Percentiles rank a stretch among this genome's conserved stretches.
phyloP scores from a whole-genome alignment of 2,797 vertebrate species.

The Lacerta viridis region DNA sequence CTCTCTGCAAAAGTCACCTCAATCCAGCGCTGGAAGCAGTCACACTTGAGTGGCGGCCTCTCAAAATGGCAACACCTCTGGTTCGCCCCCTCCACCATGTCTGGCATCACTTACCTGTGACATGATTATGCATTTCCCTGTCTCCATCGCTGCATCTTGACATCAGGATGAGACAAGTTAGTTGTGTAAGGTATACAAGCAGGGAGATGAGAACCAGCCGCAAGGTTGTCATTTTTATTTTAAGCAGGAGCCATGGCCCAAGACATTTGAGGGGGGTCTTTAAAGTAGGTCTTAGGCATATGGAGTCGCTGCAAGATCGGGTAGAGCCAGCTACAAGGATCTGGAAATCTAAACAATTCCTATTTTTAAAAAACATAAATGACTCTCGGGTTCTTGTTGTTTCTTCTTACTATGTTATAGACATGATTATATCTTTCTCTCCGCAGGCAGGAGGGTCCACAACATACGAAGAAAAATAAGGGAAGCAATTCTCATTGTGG shows the following conservation, averaged over 20 bases:
- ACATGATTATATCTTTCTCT: too few species aligned
- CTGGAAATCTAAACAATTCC: not conserved
- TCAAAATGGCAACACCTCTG: not conserved
- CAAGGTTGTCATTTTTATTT: not conserved
- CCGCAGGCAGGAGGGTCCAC: not conserved
- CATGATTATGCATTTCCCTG: not conserved
- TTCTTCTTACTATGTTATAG: not conserved
- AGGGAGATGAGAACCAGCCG: not conserved
- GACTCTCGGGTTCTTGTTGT: too few species aligned
- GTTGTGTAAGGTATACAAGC: not conserved
- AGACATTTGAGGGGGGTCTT: too few species aligned
- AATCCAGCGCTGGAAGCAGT: not conserved
- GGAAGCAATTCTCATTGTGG: not conserved
- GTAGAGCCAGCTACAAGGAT: not conserved
- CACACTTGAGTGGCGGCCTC: not conserved
- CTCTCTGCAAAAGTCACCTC: not conserved
- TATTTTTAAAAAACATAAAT: too few species aligned
- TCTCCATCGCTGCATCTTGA: not conserved
- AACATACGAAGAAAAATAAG: not conserved
- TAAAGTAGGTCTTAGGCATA: not conserved
- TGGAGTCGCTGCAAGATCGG: not conserved
- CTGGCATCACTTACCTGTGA: not conserved
- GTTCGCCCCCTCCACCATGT: not conserved
- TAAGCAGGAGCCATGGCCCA: not conserved
- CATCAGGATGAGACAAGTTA: not conserved